Evolutionary conservation across 2,888 invertebrate genomes (phyloP), one percentile per base, ranked within the genome.

Genomic region (Tromatobia lineatoria): DNA sequence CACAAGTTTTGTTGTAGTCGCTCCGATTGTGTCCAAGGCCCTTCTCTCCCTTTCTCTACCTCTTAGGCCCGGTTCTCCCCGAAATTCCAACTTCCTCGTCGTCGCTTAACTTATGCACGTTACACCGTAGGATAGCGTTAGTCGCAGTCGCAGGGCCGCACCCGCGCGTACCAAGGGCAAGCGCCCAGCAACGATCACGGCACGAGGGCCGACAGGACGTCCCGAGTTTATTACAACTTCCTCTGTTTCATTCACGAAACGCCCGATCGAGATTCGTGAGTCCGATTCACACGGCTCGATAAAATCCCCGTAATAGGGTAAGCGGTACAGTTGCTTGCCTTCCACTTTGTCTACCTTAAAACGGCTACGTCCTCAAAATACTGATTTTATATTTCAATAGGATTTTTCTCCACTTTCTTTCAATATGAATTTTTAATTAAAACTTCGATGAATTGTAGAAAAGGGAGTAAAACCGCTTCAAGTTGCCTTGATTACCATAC

Each of bases 191-290:
- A 11, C 34, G 64, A 64, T 23, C 11, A 61, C 23, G 64, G 20
- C 47, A n/a, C 15, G 23, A 25, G 54, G 79, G 70, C 47, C 54
- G 38, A 78, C 78, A 81, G 84, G 84, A 84, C 84, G 84, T 81
- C 74, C 74, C 66, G 42, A 81, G 78, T 84, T 84, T 84, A 84
- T 84, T 84, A 84, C 78, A 78, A 84, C 84, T 84, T 84, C 84
- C 84, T 84, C 80, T 83, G 61, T 77, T 83, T 84, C 69, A 81
- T 84, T 78, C 61, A 64, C 61, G 59, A 59, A 45, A 54, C 47
- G 18, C 73, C 54, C 70, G 81, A 71, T 79, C 64, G 73, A 64
- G 70, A 74, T 84, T 80, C 83, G 80, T 84, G 80, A 74, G 69
- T 59, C 59, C 74, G 66, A 75, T 69, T 59, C 70, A 81, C 57